These are phyloP conservation scores for Crenuchus spilurus DNA, from an alignment of 2,797 vertebrate genomes.

Conservation along the genomic window DNA sequence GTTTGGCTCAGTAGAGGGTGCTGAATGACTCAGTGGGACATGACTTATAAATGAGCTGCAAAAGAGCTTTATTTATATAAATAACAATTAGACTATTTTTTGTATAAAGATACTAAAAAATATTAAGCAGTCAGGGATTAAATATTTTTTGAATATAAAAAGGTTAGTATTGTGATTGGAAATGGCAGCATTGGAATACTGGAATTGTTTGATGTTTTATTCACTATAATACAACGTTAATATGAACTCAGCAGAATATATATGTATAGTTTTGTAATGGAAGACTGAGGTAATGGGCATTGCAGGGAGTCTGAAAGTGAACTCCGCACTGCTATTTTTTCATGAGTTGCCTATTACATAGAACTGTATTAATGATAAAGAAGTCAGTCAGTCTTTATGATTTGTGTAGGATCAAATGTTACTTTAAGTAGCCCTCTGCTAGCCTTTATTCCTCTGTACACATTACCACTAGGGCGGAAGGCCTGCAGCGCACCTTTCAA, in stretches of 20 bases:
- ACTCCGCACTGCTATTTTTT: slow-evolving; percentile 32
- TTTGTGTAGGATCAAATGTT: slow-evolving; percentile 46
- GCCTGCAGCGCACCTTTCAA: slow-evolving; percentile 52
- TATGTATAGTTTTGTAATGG: slow-evolving; percentile 26
- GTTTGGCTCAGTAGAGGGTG: slow-evolving; percentile 44
- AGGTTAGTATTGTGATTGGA: no score
- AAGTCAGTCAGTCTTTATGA: slow-evolving; percentile 50
- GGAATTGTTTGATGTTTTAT: neutral
- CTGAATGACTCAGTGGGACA: slow-evolving; percentile 15
- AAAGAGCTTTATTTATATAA: slow-evolving; percentile 27
- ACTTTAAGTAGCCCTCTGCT: slow-evolving; percentile 29
- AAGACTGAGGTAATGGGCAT: slow-evolving; percentile 18
- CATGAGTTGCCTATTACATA: slow-evolving; percentile 34
- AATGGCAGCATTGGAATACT: neutral
- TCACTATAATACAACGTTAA: neutral
- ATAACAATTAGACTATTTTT: no score
- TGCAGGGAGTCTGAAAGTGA: slow-evolving; percentile 42
- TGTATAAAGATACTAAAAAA: slow-evolving; percentile 15
- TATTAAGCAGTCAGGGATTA: no score
- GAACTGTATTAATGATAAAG: slow-evolving; percentile 46
- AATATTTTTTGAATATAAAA: no score
- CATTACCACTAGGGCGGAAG: slow-evolving; percentile 42
- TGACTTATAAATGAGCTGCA: slow-evolving; percentile 11
- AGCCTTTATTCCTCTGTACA: slow-evolving; percentile 37
- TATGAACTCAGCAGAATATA: slow-evolving; percentile 6